These are phyloP conservation scores for Medauroidea extradentata DNA, from an alignment of 1,140 invertebrate species.

Conservation along the genomic window DNA sequence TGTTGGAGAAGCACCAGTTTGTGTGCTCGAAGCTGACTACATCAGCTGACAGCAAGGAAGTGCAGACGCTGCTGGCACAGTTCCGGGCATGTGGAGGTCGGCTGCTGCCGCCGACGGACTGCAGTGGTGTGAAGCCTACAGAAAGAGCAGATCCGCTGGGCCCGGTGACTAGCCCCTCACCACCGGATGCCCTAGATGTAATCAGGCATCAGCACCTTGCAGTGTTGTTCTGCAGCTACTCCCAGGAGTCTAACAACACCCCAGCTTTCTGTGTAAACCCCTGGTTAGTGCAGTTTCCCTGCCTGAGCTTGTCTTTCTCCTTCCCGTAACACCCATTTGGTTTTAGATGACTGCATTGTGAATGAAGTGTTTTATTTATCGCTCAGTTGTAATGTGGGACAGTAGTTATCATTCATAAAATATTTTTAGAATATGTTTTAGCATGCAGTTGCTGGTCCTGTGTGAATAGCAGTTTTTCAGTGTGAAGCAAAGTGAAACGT, in stretches of 20 bases:
- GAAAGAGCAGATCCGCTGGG: background rate
- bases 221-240: constrained; percentile 90
- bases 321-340: no score
- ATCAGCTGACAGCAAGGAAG: constrained; percentile 52
- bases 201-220: constrained; percentile 83
- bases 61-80: constrained; percentile 72
- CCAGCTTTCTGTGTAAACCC: constrained; percentile 87
- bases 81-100: constrained; percentile 81
- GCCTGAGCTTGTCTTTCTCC: no score
- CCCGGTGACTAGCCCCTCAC: background rate
- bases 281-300: constrained; percentile 51
- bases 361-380: no score
- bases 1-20: constrained; percentile 62
- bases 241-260: constrained; percentile 70
- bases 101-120: constrained; percentile 35
- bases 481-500: no score
- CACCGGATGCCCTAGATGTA: constrained; percentile 76
- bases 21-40: constrained; percentile 62
- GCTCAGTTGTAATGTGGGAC: no score
- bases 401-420: no score
- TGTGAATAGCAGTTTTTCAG: no score
- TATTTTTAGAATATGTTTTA: no score
- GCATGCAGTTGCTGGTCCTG: no score
- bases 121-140: background rate
- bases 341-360: no score